Base-by-base conservation (phyloP, 1,140 invertebrate species). In the Diplogasteroides magnus region DNA sequence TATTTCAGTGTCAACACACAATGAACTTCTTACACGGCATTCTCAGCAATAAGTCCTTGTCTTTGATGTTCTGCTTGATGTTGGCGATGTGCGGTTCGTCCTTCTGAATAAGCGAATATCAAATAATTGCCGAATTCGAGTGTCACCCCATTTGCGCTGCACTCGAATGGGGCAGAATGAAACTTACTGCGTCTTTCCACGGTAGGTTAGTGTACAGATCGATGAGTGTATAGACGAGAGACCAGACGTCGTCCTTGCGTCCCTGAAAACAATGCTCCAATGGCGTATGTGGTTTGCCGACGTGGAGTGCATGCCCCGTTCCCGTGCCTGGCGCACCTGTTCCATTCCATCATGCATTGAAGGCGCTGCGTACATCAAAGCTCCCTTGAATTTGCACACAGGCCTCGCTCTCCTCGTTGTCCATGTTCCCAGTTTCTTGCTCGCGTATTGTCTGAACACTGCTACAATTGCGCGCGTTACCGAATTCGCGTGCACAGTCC, bases 151-250 rank as follows among this genome's bases (percentile, higher is more conserved):
- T 1, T 74, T 77, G 2, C 48, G 1, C 14, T 13, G 31, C 48
- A 6, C 48, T 1, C 15, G 37, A 2, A 14, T n/a, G n/a, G n/a
- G n/a, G n/a, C 1, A 0, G 11, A n/a, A 13, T 25, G 28, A 15
- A 32, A 19, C 29, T n/a, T 65, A 26, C 63, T 23, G 15, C 13
- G 37, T 31, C 37, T 1, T 31, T 87, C 96, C 96, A 99, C 0
- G 96, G 95, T 78, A 99, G 86, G 83, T 96, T 93, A 0, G 95
- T 94, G 11, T 97, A 91, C 84, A 99, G 97, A 84, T 99, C 96
- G 2, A 96, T 94, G 63, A 98, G 87, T 93, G 98, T 97, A 84
- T 99, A 99, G 85, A 98, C 97, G 2, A 99, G 85, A 2, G 94
- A 97, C 95, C 95, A 98, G 0, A 98, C 86, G 84, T 98, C 96